Percentiles rank a stretch among this genome's conserved stretches.
These are phyloP conservation scores for Semaprochilodus insignis DNA, from an alignment of 2,797 vertebrate genomes.

Conservation along the genomic window DNA sequence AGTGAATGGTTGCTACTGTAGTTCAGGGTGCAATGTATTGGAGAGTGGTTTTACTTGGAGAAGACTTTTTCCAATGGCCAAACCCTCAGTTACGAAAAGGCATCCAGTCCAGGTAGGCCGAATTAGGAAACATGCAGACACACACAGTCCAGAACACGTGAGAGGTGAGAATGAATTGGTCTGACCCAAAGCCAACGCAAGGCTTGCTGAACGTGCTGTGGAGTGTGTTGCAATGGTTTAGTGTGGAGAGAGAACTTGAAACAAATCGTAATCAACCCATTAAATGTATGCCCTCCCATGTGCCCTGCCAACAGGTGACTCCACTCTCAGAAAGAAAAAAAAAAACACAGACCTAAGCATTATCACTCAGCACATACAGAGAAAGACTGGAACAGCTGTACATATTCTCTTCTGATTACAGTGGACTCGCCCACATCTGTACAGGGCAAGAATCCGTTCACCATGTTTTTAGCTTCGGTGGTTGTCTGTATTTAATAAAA, in stretches of 20 bases:
- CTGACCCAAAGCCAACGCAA: too few species aligned
- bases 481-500: constrained; percentile 51
- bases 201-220: constrained; percentile 33
- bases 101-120: constrained; percentile 36
- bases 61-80: constrained; percentile 15
- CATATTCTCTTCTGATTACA: constrained; percentile 39
- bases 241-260: constrained; percentile 14
- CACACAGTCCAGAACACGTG: constrained; percentile 2
- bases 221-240: constrained; percentile 19
- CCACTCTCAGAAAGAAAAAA: constrained; percentile 17
- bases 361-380: constrained; percentile 40
- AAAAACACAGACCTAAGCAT: constrained; percentile 51
- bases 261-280: constrained; percentile 10
- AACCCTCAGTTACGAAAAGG: constrained; percentile 26
- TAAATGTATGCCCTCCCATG: neutral
- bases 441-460: constrained; percentile 39
- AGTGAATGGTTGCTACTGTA: constrained; percentile 42
- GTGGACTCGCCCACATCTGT: constrained; percentile 30
- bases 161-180: constrained; percentile 27
- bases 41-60: constrained; percentile 47
- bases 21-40: constrained; percentile 51
- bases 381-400: constrained; percentile 59
- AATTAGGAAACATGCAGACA: neutral
- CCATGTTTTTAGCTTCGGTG: constrained; percentile 50
- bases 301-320: neutral